Conservation (phyloP, 2,888 invertebrate genomes). For the Philhelius pedissequus region DNA sequence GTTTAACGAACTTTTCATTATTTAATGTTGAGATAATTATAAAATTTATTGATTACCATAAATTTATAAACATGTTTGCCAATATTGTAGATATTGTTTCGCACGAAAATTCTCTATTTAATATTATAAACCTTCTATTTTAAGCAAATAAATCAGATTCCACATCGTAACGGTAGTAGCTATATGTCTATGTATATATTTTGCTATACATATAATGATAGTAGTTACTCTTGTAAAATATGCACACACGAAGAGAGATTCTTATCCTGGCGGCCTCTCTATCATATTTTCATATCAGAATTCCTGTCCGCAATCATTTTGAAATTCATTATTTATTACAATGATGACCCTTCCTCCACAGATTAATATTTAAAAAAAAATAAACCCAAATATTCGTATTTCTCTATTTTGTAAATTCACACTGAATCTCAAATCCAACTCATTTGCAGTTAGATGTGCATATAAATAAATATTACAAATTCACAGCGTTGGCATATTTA, state of each 20-base stretch:
- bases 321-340: constrained; percentile 21
- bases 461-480: constrained; percentile 25
- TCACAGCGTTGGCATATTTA: constrained; percentile 44
- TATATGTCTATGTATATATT: too few species aligned
- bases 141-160: constrained; percentile 7
- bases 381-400: too few species aligned
- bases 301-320: constrained; percentile 13
- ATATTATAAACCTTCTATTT: background rate
- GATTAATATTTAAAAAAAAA: constrained; percentile 14
- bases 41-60: constrained; percentile 38
- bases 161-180: too few species aligned
- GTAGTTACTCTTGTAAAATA: background rate
- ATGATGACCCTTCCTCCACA: background rate
- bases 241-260: constrained; percentile 30
- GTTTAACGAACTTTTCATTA: background rate
- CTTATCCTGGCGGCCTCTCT: constrained; percentile 7
- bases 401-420: too few species aligned
- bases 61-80: constrained; percentile 41
- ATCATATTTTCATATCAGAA: background rate
- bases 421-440: constrained; percentile 11
- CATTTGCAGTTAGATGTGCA: constrained; percentile 45
- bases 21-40: background rate
- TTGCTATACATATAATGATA: constrained; percentile 5
- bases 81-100: constrained; percentile 16
- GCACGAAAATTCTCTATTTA: constrained; percentile 16